Conservation (phyloP, 1,140 invertebrate genomes). For the Procambarus clarkii region DNA sequence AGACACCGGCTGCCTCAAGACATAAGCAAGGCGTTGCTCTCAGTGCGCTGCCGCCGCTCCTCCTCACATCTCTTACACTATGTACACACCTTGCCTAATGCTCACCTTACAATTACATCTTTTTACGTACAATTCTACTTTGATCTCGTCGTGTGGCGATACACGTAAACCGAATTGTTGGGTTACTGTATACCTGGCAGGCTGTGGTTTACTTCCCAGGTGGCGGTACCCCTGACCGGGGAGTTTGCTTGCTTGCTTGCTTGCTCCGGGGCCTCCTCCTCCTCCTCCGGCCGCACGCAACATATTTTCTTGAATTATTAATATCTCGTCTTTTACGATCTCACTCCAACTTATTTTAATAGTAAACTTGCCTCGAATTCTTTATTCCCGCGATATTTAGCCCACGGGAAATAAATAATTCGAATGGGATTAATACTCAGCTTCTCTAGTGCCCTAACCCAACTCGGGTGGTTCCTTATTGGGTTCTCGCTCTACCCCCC, state of each 20-base stretch:
- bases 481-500: neutral
- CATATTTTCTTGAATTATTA: constrained; percentile 40
- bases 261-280: neutral
- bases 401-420: neutral
- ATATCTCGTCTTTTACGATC: constrained; percentile 38
- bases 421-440: neutral
- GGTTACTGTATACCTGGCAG: too few species aligned
- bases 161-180: neutral
- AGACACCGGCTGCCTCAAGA: constrained; percentile 4
- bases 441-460: neutral
- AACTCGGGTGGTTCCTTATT: neutral
- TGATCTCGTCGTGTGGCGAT: too few species aligned
- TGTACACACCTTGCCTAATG: too few species aligned
- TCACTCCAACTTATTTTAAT: constrained; percentile 11
- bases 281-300: neutral
- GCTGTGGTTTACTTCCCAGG: neutral
- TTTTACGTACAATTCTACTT: too few species aligned
- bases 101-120: too few species aligned
- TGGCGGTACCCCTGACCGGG: neutral
- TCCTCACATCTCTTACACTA: neutral
- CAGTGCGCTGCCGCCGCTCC: neutral
- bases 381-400: neutral
- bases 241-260: neutral
- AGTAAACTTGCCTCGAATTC: constrained; percentile 27
- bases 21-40: constrained; percentile 1